Conservation (phyloP, 1,140 invertebrate genomes). For the Aphelenchoides fujianensis region DNA sequence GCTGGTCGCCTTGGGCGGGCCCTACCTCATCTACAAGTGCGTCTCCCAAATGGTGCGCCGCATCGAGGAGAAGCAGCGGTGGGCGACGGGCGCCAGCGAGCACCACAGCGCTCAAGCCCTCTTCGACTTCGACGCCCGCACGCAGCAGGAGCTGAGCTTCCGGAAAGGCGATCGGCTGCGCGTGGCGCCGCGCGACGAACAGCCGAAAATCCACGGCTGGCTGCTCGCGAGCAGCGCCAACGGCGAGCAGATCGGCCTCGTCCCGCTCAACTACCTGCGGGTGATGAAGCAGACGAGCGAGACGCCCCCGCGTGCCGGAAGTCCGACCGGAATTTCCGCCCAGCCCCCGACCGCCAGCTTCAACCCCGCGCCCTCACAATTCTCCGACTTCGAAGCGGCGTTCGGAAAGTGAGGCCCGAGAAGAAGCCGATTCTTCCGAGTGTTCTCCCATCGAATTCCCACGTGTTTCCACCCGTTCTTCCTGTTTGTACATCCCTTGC, state of each 20-base stretch:
- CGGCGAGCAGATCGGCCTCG: slow-evolving; percentile 63
- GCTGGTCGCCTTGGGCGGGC: slow-evolving; percentile 79
- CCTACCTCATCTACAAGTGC: slow-evolving; percentile 84
- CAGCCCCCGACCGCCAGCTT: background rate
- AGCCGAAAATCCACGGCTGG: slow-evolving; percentile 69
- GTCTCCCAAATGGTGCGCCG: slow-evolving; percentile 66
- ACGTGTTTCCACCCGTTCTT: too few relatives aligned
- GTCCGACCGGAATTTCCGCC: too few relatives aligned
- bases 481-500: too few relatives aligned
- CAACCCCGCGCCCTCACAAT: background rate
- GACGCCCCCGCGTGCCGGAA: slow-evolving; percentile 12
- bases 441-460: too few relatives aligned
- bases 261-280: slow-evolving; percentile 67
- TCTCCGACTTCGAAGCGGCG: slow-evolving; percentile 2
- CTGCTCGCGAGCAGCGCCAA: slow-evolving; percentile 63
- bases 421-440: too few relatives aligned
- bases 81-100: slow-evolving; percentile 69
- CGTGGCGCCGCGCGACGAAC: slow-evolving; percentile 78
- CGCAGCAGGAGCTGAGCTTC: slow-evolving; percentile 75
- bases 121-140: slow-evolving; percentile 74
- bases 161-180: slow-evolving; percentile 74
- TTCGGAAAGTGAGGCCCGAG: too few relatives aligned
- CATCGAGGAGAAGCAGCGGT: slow-evolving; percentile 64
- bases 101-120: slow-evolving; percentile 73
- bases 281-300: slow-evolving; percentile 42